Conservation (phyloP, 2,797 vertebrate species). For the Botia kubotai region DNA sequence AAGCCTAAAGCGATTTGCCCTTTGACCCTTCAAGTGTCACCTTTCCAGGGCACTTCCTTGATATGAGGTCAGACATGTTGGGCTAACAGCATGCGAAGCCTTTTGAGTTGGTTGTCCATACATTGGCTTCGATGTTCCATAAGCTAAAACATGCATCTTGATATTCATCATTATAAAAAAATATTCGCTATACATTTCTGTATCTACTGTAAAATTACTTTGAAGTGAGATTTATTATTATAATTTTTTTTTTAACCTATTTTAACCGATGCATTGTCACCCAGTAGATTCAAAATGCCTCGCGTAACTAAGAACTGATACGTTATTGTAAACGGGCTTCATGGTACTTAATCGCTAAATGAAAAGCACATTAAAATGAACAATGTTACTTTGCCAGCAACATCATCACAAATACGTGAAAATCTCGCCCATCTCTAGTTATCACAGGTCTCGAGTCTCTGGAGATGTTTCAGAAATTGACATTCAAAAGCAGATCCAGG, state of each 20-base stretch:
- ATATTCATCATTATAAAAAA: too few species aligned
- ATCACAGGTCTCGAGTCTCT: neutral
- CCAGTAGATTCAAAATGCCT: neutral
- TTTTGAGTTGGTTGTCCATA: too few species aligned
- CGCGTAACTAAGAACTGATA: neutral
- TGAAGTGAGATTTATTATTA: too few species aligned
- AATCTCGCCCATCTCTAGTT: neutral
- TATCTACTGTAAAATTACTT: too few species aligned
- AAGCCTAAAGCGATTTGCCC: conserved; percentile 56
- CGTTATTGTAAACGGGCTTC: neutral
- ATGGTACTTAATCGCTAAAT: neutral
- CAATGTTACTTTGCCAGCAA: neutral
- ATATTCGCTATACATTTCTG: too few species aligned
- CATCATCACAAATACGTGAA: neutral
- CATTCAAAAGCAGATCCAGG: neutral
- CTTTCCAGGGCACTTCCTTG: conserved; percentile 8
- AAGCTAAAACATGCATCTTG: too few species aligned
- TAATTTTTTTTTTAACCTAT: too few species aligned
- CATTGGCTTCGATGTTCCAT: too few species aligned
- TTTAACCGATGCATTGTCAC: neutral
- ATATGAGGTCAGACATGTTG: conserved; percentile 24
- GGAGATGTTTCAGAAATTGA: neutral
- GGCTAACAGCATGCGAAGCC: neutral
- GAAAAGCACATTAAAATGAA: neutral
- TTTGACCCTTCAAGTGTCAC: conserved; percentile 46